Evolutionary conservation across 1,140 invertebrate genomes (phyloP).

Genomic region (Drosophila tristis): DNA sequence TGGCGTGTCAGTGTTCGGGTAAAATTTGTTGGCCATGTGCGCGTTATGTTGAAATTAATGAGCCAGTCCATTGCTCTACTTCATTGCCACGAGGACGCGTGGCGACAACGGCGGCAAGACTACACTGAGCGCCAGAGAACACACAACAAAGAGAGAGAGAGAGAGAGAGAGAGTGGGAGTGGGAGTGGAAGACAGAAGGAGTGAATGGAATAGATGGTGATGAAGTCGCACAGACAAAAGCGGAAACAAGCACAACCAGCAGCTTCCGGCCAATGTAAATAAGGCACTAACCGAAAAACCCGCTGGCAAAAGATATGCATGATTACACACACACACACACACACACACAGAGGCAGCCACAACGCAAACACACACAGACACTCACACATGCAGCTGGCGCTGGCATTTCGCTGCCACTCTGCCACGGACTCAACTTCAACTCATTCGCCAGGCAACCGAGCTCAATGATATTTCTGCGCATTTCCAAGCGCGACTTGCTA

Average conservation of each 20-base stretch:
- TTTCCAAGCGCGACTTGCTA: constrained; percentile 15
- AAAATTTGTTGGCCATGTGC: constrained; percentile 52
- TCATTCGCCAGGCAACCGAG: constrained; percentile 47
- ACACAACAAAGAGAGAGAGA: neutral
- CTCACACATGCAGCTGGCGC: constrained; percentile 1
- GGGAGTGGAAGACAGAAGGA: neutral
- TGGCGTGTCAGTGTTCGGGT: constrained; percentile 8
- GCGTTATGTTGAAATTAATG: constrained; percentile 67
- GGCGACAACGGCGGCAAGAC: constrained; percentile 8
- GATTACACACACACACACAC: constrained; percentile 49
- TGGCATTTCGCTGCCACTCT: constrained; percentile 7
- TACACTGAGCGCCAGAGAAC: neutral
- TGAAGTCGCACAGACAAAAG: constrained; percentile 54
- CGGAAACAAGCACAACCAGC: constrained; percentile 64
- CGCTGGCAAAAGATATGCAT: constrained; percentile 55
- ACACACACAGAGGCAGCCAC: neutral
- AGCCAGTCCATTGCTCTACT: constrained; percentile 61
- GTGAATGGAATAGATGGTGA: constrained; percentile 24
- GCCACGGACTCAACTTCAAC: constrained; percentile 10
- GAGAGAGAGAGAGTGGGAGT: neutral
- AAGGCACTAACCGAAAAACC: constrained; percentile 55
- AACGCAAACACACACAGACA: constrained; percentile 8
- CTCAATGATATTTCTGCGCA: constrained; percentile 43
- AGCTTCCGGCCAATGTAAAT: constrained; percentile 64
- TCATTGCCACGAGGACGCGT: constrained; percentile 37